A percentile compares a stretch with the other conserved stretches of the same genome.
These are phyloP conservation scores for Cataglyphis altisquamis DNA, from an alignment of 2,888 invertebrate genomes.

Conservation along the genomic window DNA sequence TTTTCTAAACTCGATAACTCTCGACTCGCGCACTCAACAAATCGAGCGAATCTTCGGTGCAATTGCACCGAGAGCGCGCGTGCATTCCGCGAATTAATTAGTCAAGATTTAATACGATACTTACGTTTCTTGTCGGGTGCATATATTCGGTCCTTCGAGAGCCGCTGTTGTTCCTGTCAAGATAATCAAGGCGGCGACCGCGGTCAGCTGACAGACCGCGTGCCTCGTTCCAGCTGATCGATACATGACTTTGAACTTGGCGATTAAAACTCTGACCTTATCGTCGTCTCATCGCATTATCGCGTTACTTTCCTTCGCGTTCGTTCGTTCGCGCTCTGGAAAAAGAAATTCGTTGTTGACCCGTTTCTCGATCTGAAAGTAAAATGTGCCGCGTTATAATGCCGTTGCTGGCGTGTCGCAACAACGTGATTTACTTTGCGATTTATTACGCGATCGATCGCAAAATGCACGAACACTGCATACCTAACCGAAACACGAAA, in stretches of 20 bases:
- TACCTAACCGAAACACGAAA: not conserved
- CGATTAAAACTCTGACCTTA: not conserved
- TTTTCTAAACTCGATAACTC: not conserved
- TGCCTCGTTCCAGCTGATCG: slow-evolving; percentile 55
- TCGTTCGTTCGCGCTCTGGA: not conserved
- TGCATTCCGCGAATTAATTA: not conserved
- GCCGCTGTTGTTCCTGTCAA: slow-evolving; percentile 52
- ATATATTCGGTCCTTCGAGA: slow-evolving; percentile 92
- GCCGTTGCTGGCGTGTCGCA: slow-evolving; percentile 25
- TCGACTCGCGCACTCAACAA: not conserved
- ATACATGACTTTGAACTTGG: slow-evolving; percentile 15
- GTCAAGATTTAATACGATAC: slow-evolving; percentile 76
- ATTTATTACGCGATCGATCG: not conserved
- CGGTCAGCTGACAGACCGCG: slow-evolving; percentile 52
- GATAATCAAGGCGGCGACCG: slow-evolving; percentile 27
- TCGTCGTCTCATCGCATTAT: slow-evolving; percentile 40
- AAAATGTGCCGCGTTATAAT: slow-evolving; percentile 9
- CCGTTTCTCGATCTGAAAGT: slow-evolving; percentile 32
- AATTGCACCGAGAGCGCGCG: not conserved
- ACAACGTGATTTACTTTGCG: slow-evolving; percentile 12
- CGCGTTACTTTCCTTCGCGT: not conserved
- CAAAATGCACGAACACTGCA: not conserved
- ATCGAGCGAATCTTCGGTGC: not conserved
- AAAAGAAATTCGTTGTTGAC: not conserved
- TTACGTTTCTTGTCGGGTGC: slow-evolving; percentile 92